These are phyloP conservation scores for Castor canadensis DNA, from an alignment of 2,113 vertebrate species.

Conservation along the genomic window DNA sequence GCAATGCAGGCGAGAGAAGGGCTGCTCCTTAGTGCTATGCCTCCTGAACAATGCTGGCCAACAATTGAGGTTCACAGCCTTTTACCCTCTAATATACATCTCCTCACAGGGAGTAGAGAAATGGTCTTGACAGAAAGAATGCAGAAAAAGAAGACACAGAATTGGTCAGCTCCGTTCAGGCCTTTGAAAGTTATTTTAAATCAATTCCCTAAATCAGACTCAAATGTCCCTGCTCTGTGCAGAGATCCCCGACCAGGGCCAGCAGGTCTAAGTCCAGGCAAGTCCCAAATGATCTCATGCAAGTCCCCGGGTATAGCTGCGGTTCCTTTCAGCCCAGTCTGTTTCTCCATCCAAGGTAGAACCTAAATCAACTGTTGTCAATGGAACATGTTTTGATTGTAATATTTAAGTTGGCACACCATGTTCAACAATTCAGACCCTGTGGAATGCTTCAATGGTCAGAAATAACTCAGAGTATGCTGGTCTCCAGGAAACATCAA, in stretches of 20 bases:
- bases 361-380: not conserved
- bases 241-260: not conserved
- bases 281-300: not conserved
- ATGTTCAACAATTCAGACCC: constrained; percentile 27
- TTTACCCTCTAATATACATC: not conserved
- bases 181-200: constrained; percentile 38
- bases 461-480: constrained; percentile 53
- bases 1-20: not conserved
- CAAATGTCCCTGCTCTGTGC: not conserved
- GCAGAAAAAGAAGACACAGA: not conserved
- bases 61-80: not conserved
- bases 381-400: not conserved
- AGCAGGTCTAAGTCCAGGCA: not conserved
- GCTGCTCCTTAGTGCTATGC: constrained; percentile 48
- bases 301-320: not conserved
- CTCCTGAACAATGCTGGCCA: constrained; percentile 19
- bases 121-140: not conserved
- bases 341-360: not conserved
- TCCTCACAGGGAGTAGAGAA: not conserved
- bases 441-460: constrained; percentile 38
- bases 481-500: constrained; percentile 36
- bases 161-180: not conserved
- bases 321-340: not conserved
- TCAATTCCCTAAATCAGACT: not conserved
- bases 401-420: constrained; percentile 16